Base-by-base conservation (phyloP, 1,140 invertebrate genomes). In the Acyrthosiphon pisum region DNA sequence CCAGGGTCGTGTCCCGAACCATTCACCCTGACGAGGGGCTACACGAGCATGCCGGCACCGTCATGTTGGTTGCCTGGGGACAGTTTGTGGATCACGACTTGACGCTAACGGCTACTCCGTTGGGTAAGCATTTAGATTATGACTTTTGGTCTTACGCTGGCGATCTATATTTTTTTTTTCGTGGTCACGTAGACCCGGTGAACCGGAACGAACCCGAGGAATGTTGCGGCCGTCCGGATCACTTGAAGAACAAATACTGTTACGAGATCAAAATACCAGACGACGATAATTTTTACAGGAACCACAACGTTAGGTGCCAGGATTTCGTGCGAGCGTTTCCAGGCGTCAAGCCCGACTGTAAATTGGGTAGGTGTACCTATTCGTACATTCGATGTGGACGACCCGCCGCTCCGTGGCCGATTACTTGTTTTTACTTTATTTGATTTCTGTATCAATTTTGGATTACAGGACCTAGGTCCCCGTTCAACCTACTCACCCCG, bases 1-100 rank as follows among this genome's bases (percentile, higher is more conserved):
- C 98, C 0, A 96, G 98, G 86, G 96, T 98, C 41, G 98, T 99
- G 7, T 98, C 98, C 1, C 96, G 98, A 35, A 98, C 97, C 9
- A 97, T 99, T 96, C 98, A 99, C 95, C 97, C 98, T 11, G 98
- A 99, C 94, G 97, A 98, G 94, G 98, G 98, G 48, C 98, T 97
- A 95, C 98, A 99, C 94, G 98, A 99, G 95, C 98, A 99, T 95
- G 98, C 98, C n/a, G 98, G 98, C 86, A 98, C 98, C 26, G 97
- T 98, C 94, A 98, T 99, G 97, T 96, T 98, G 83, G 98, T 99
- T 93, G 98, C 98, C 91, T 98, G 98, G 98, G 98, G 98, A 94
- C 98, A 99, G 95, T 98, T 99, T 95, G 98, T 99, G 96, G 98
- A 99, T 95, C 98, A 99, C 95, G 98, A 99, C 95, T 97, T 98